Evolutionary conservation across 2,888 invertebrate genomes (phyloP).

Genomic region (Diplazon laetatorius): DNA sequence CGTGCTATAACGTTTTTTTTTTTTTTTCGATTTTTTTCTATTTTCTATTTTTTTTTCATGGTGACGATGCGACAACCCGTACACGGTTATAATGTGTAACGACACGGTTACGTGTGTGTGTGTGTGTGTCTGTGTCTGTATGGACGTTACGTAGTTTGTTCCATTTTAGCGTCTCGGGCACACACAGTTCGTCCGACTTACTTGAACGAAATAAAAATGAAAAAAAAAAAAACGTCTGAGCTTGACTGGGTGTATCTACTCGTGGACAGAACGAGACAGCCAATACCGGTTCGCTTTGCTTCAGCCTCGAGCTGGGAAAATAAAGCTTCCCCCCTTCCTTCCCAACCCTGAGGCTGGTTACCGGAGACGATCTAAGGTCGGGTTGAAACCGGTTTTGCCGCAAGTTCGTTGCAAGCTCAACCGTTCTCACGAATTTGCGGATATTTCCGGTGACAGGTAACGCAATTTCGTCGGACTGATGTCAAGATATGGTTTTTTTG

Average conservation of each 20-base stretch:
- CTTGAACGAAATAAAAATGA: too few species aligned
- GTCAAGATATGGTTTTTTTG: too few species aligned
- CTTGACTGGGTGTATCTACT: slow-evolving; percentile 17
- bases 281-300: slow-evolving; percentile 73
- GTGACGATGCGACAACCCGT: slow-evolving; percentile 26
- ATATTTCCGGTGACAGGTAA: slow-evolving; percentile 53
- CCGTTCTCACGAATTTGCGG: slow-evolving; percentile 20
- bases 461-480: slow-evolving; percentile 58
- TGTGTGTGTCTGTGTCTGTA: slow-evolving; percentile 57
- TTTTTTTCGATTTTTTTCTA: too few species aligned
- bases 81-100: slow-evolving; percentile 20
- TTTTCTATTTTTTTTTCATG: too few species aligned
- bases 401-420: slow-evolving; percentile 32
- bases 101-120: slow-evolving; percentile 50
- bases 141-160: too few species aligned
- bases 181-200: too few species aligned
- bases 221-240: too few species aligned
- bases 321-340: slow-evolving; percentile 65
- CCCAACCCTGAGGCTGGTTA: too few species aligned
- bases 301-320: slow-evolving; percentile 67
- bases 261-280: slow-evolving; percentile 54
- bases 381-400: too few species aligned
- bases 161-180: too few species aligned
- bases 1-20: slow-evolving; percentile 6
- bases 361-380: too few species aligned